Evolutionary conservation across 2,797 vertebrate species (phyloP).

Genomic region (Orientallactaga sibirica): DNA sequence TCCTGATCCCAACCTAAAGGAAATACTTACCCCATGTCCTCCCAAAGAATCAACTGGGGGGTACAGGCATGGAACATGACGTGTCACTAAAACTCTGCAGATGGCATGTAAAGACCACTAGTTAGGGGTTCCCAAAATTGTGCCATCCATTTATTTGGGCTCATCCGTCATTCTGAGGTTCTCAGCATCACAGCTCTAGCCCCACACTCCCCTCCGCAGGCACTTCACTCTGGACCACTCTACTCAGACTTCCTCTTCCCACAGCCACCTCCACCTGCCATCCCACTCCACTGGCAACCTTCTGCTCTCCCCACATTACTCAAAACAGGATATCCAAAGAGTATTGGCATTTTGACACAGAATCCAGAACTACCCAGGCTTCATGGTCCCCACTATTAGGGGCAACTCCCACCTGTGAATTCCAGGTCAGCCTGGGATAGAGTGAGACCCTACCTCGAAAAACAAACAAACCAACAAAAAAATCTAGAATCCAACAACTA

Average conservation of each 20-base stretch:
- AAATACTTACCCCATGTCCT: not conserved
- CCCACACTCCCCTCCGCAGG: too few relatives aligned
- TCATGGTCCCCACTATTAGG: too few relatives aligned
- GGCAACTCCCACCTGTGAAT: too few relatives aligned
- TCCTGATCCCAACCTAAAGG: not conserved
- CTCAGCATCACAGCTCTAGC: not conserved
- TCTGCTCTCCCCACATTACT: not conserved
- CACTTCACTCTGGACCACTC: too few relatives aligned
- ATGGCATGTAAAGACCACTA: not conserved
- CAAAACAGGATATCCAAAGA: not conserved
- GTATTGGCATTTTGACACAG: not conserved
- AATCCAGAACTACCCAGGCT: too few relatives aligned
- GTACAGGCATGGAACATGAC: not conserved
- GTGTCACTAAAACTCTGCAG: not conserved
- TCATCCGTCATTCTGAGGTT: not conserved
- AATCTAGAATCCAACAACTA: not conserved
- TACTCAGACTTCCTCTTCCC: not conserved
- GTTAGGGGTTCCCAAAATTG: not conserved
- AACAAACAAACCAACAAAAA: too few relatives aligned
- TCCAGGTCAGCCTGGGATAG: too few relatives aligned
- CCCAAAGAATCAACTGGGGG: not conserved
- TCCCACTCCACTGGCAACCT: not conserved
- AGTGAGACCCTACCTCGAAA: too few relatives aligned
- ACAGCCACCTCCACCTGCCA: not conserved
- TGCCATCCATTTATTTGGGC: not conserved